A percentile compares a stretch with the other conserved stretches of the same genome.
phyloP scores from a whole-genome alignment of 2,797 vertebrate genomes.

The Chelon auratus region DNA sequence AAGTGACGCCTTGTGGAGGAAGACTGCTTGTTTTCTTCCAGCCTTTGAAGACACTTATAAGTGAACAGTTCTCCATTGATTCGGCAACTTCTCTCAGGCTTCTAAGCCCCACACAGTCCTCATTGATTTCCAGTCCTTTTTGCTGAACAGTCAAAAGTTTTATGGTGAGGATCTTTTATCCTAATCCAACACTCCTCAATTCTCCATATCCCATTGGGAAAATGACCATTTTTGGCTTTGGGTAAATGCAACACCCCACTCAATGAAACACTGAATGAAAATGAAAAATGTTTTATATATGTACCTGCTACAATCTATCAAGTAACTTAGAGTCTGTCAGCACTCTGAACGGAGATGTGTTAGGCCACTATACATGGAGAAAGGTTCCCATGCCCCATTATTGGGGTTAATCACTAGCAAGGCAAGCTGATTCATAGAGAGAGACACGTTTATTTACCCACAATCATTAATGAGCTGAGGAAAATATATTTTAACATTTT shows the following conservation, averaged over 20 bases:
- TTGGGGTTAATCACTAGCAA: constrained; percentile 61
- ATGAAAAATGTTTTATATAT: constrained; percentile 29
- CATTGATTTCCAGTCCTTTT: constrained; percentile 72
- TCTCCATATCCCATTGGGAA: constrained; percentile 5
- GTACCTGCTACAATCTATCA: constrained; percentile 38
- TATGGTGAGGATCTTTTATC: constrained; percentile 42
- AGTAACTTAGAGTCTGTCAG: constrained; percentile 52
- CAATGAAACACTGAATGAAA: constrained; percentile 18
- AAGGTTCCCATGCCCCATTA: constrained; percentile 50
- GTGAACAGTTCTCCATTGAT: constrained; percentile 73
- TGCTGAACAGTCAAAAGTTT: constrained; percentile 70
- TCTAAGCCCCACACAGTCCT: constrained; percentile 65
- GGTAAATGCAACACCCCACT: constrained; percentile 10
- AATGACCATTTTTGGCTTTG: constrained; percentile 10
- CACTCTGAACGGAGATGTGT: constrained; percentile 50
- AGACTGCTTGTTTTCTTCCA: constrained; percentile 51
- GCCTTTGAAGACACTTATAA: constrained; percentile 72
- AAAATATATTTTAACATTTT: constrained; percentile 25
- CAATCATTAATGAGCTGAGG: constrained; percentile 31
- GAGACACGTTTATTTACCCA: constrained; percentile 51
- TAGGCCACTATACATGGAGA: constrained; percentile 51
- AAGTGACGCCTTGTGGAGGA: constrained; percentile 17
- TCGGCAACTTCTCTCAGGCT: constrained; percentile 59
- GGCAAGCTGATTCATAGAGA: constrained; percentile 36
- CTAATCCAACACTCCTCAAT: constrained; percentile 29